Evolutionary conservation across 2,888 invertebrate species (phyloP).

Genomic region (Drosophila pseudotalamancana): DNA sequence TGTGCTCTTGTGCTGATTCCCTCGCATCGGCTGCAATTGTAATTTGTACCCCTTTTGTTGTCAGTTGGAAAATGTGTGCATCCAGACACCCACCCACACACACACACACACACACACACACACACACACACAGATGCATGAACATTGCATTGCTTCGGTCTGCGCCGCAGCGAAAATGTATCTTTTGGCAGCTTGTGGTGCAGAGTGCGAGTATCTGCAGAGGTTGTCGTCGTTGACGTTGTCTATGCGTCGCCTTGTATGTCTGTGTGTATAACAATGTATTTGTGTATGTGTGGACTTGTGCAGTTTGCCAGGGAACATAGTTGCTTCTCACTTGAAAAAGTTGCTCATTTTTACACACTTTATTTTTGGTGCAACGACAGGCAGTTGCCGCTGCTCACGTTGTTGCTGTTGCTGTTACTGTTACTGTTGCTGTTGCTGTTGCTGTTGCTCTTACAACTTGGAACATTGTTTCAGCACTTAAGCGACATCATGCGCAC

Average conservation of each 20-base stretch:
- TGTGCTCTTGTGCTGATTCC: slow-evolving; percentile 59
- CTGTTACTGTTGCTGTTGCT: slow-evolving; percentile 31
- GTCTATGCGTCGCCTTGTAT: slow-evolving; percentile 29
- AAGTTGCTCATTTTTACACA: slow-evolving; percentile 77
- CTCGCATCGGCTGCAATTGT: slow-evolving; percentile 64
- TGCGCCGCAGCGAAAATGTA: slow-evolving; percentile 55
- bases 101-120: slow-evolving; percentile 3
- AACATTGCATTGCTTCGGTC: slow-evolving; percentile 29
- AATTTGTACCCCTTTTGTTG: slow-evolving; percentile 73
- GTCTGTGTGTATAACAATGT: background rate
- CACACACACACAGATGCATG: background rate
- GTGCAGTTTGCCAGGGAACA: slow-evolving; percentile 38
- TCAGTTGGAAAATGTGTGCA: slow-evolving; percentile 51
- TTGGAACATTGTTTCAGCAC: slow-evolving; percentile 79
- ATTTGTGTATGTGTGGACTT: slow-evolving; percentile 9
- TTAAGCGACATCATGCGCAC: slow-evolving; percentile 75
- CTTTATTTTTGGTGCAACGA: slow-evolving; percentile 73
- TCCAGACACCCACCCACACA: slow-evolving; percentile 17
- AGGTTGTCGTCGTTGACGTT: slow-evolving; percentile 34
- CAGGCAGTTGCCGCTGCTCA: slow-evolving; percentile 37
- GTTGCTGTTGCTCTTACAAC: slow-evolving; percentile 75
- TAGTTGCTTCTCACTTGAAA: slow-evolving; percentile 75
- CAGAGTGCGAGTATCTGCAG: slow-evolving; percentile 37
- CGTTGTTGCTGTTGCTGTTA: slow-evolving; percentile 43
- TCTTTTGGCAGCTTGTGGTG: slow-evolving; percentile 59